Evolutionary conservation across 2,888 invertebrate species (phyloP), one percentile per base, ranked within the genome.

Genomic region (Trachelus troglodyta): DNA sequence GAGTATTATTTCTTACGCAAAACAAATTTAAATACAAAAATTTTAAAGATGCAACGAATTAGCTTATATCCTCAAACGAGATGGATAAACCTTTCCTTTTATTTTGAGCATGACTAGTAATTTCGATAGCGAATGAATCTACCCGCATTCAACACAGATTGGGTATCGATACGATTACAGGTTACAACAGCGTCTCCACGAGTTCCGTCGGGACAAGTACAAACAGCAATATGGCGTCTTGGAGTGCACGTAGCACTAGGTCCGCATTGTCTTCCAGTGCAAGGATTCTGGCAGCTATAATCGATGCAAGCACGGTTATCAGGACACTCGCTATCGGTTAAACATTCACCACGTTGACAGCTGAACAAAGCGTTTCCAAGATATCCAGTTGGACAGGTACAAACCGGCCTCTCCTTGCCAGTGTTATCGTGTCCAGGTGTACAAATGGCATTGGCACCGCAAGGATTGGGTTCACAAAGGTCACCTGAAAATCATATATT

Each of bases 381-480:
- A 89, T 95, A 96, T 73, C 97, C 97, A 4, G 94, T 92, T 23
- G 95, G 94, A 88, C 97, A 97, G 12, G 96, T 97, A 89, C 97
- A 97, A 73, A 97, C 97, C 11, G 97, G 97, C 9, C 97, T 93
- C 87, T 97, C 97, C 77, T 95, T 94, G 73, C 96, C 96, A 11
- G 95, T 94, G 80, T 95, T 95, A 90, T 97, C 97, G 89, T 96
- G 95, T 4, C 97, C 97, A 0, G 97, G 97, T 31, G 95, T 94
- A 87, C 97, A 97, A 80, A 95, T 93, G 2, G 96, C 96, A 87
- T 96, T 95, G 23, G 92, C 92, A 69, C 97, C 97, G 84, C 97
- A 97, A n/a, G 97, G 97, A 92, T 97, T 97, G 0, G 97, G 97
- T 83, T 94, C 94, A 89, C 97, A 97, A 4, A 97, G 93, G 88